Conservation (phyloP, 2,113 vertebrate genomes). For the Pollimyrus isidori region DNA sequence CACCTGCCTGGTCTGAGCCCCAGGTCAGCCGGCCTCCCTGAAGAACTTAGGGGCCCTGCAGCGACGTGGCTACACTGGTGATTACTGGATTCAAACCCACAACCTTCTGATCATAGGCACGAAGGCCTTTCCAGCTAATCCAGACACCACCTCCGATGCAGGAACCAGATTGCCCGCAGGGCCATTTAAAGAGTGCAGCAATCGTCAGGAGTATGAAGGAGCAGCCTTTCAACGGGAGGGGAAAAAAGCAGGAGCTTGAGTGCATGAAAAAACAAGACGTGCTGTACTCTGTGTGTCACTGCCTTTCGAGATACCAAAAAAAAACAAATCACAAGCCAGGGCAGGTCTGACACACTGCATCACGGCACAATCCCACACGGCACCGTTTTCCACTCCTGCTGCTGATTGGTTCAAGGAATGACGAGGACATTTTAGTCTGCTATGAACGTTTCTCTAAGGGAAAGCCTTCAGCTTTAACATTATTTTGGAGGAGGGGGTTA, state of each 20-base stretch:
- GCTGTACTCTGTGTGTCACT: not conserved
- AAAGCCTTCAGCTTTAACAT: not conserved
- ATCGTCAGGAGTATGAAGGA: not conserved
- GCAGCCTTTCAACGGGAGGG: not conserved
- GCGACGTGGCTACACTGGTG: not conserved
- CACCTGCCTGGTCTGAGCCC: not conserved
- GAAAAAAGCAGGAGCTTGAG: not conserved
- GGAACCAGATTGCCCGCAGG: not conserved
- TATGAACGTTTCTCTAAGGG: not conserved
- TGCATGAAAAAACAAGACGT: not conserved
- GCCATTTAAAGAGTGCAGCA: not conserved
- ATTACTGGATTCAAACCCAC: not conserved
- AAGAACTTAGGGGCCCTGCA: not conserved
- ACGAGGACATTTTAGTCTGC: not conserved
- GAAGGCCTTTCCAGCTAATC: not conserved
- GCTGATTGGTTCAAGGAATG: not conserved
- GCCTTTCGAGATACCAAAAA: not conserved
- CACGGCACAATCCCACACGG: too few relatives aligned
- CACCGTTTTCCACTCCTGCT: not conserved
- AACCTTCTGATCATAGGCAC: not conserved
- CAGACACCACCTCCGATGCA: not conserved
- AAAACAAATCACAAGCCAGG: not conserved
- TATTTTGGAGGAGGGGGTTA: not conserved
- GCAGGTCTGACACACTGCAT: not conserved
- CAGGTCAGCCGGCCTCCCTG: not conserved